Percentiles rank a stretch among this genome's conserved stretches.
Conservation (phyloP, 2,113 vertebrate genomes). For the Spea multiplicata region DNA sequence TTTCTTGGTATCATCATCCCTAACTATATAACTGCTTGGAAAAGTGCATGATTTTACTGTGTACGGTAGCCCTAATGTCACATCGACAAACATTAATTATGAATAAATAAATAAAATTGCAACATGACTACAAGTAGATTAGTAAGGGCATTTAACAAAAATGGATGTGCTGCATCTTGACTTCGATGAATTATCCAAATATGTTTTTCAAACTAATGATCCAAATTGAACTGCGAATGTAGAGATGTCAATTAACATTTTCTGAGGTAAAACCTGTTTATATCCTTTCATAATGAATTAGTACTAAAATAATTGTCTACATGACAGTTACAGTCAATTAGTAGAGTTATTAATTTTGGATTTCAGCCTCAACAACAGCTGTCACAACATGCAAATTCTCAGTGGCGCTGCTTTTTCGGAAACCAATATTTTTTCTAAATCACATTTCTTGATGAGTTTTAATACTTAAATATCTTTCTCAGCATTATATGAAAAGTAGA, state of each 20-base stretch:
- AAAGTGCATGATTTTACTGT: too few species aligned
- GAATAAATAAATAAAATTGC: background rate
- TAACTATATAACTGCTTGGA: too few species aligned
- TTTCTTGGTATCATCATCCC: too few species aligned
- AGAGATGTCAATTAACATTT: slow-evolving; percentile 25
- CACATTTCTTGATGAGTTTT: slow-evolving; percentile 6
- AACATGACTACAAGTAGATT: background rate
- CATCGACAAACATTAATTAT: background rate
- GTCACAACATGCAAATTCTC: slow-evolving; percentile 12
- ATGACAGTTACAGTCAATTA: slow-evolving; percentile 40
- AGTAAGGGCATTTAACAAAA: background rate
- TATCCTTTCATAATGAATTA: slow-evolving; percentile 28
- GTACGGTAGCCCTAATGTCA: background rate
- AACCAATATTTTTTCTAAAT: slow-evolving; percentile 9
- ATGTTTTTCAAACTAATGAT: slow-evolving; percentile 35
- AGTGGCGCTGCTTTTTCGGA: background rate
- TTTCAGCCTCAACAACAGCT: slow-evolving; percentile 19
- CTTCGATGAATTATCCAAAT: slow-evolving; percentile 31
- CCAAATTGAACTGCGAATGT: background rate
- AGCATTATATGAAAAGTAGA: too few species aligned
- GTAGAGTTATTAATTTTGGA: slow-evolving; percentile 37
- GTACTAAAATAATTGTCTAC: slow-evolving; percentile 26
- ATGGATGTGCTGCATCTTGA: background rate
- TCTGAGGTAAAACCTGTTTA: slow-evolving; percentile 13
- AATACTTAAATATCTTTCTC: too few species aligned